Conservation (phyloP, 2,888 invertebrate genomes). For the Polyploca ridens region DNA sequence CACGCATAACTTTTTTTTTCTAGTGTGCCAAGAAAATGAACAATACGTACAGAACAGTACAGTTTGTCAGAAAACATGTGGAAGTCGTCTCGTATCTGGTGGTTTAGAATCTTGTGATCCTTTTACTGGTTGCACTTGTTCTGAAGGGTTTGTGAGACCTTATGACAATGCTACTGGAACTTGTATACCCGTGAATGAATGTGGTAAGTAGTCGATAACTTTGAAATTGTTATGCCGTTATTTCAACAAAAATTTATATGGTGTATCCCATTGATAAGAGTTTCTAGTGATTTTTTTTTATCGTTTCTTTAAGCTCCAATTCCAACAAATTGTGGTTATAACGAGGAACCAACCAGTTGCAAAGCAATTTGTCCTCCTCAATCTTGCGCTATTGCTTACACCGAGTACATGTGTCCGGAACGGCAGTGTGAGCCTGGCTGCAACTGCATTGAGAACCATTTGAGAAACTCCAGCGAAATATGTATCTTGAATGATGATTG, state of each 20-base stretch:
- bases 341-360: conserved; percentile 44
- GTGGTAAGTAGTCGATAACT: conserved; percentile 3
- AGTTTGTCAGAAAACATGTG: conserved; percentile 8
- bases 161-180: conserved; percentile 7
- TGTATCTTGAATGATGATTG: conserved; percentile 49
- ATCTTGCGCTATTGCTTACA: conserved; percentile 46
- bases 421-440: conserved; percentile 37
- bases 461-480: conserved; percentile 42
- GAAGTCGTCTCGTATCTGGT: neutral
- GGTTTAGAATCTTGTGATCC: neutral
- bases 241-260: too few relatives aligned
- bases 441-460: conserved; percentile 42
- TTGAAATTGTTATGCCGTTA: neutral
- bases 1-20: neutral
- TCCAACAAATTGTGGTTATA: conserved; percentile 34
- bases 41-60: neutral
- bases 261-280: too few relatives aligned
- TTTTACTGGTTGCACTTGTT: conserved; percentile 6
- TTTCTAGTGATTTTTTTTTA: too few relatives aligned
- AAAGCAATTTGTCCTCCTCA: conserved; percentile 49
- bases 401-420: conserved; percentile 35
- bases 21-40: conserved; percentile 10
- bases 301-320: neutral
- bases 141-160: conserved; percentile 7
- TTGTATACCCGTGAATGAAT: conserved; percentile 3